These are phyloP conservation scores for Uloborus plumipes DNA, from an alignment of 2,888 invertebrate species.

Conservation along the genomic window DNA sequence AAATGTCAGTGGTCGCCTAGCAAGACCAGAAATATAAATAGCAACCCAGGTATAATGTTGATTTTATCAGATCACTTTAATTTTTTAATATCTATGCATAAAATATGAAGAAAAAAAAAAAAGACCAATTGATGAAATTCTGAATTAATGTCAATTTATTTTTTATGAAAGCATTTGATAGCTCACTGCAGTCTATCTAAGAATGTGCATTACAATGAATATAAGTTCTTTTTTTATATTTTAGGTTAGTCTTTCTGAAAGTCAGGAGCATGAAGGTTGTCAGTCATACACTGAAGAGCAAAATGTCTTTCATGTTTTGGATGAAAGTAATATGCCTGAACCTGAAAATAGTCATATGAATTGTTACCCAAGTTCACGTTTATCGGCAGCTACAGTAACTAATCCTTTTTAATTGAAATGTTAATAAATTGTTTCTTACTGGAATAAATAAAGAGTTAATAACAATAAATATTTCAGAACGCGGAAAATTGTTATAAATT, in stretches of 20 bases:
- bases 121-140: neutral
- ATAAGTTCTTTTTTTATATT: neutral
- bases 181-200: too few species aligned
- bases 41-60: too few species aligned
- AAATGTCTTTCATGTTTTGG: conserved; percentile 49
- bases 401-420: neutral
- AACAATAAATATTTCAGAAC: neutral
- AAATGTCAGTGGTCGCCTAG: too few species aligned
- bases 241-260: conserved; percentile 41
- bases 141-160: too few species aligned
- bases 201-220: too few species aligned
- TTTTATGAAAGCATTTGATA: too few species aligned
- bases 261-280: conserved; percentile 32
- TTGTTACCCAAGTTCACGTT: conserved; percentile 55
- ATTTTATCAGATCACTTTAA: too few species aligned
- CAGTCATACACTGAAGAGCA: conserved; percentile 52
- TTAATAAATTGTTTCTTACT: neutral
- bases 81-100: too few species aligned
- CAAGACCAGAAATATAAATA: too few species aligned
- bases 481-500: too few species aligned
- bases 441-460: neutral
- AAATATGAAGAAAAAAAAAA: too few species aligned
- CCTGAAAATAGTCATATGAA: conserved; percentile 55
- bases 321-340: conserved; percentile 47
- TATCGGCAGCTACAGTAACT: conserved; percentile 57